These are phyloP conservation scores for Sebastolobus alascanus DNA, from an alignment of 2,797 vertebrate species.

Conservation along the genomic window DNA sequence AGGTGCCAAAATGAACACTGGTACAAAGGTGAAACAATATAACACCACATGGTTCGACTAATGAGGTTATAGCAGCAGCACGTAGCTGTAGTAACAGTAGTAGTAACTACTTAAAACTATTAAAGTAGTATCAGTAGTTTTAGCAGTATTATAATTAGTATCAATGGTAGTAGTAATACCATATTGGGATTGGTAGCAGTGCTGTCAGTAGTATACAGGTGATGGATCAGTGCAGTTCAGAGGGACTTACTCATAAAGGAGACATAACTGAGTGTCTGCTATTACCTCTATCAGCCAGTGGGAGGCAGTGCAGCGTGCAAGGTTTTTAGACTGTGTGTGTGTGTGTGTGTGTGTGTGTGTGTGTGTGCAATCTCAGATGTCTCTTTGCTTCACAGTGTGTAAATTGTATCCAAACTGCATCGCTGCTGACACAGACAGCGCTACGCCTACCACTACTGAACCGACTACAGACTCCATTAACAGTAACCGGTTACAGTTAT, in stretches of 20 bases:
- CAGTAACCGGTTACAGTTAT: background rate
- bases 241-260: background rate
- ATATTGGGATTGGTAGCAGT: background rate
- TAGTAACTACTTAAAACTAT: background rate
- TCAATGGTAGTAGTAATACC: background rate
- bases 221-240: background rate
- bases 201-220: background rate
- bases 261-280: slow-evolving; percentile 8
- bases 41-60: background rate
- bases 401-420: slow-evolving; percentile 20
- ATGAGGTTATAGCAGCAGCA: background rate
- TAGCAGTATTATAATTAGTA: background rate
- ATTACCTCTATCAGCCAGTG: slow-evolving; percentile 27
- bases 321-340: slow-evolving; percentile 28
- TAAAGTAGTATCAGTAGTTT: background rate
- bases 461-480: background rate
- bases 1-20: background rate
- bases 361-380: slow-evolving; percentile 11
- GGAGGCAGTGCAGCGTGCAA: slow-evolving; percentile 72
- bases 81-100: background rate
- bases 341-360: background rate
- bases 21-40: background rate
- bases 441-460: background rate
- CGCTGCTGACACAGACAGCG: slow-evolving; percentile 2
- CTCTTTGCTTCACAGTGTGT: slow-evolving; percentile 13